Percentiles rank a stretch among this genome's conserved stretches.
Conservation (phyloP, 2,888 invertebrate genomes). For the Caenorhabditis sp. region DNA sequence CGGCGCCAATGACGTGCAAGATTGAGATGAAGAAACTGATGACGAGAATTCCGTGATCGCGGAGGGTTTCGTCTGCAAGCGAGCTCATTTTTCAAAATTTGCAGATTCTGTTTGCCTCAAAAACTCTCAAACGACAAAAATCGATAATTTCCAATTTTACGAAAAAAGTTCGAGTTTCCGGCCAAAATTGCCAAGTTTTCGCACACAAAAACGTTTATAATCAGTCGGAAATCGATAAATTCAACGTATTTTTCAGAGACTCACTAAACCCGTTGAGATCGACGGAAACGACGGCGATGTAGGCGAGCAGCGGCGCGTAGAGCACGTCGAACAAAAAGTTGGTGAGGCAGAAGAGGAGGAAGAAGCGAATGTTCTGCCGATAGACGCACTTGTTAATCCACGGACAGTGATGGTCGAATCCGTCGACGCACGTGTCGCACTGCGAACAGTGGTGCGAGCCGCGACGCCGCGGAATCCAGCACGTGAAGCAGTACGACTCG, state of each 20-base stretch:
- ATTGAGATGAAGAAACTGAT: conserved; percentile 48
- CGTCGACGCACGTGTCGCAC: conserved; percentile 67
- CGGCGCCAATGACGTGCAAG: conserved; percentile 54
- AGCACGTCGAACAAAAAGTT: conserved; percentile 46
- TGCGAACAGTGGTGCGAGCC: conserved; percentile 66
- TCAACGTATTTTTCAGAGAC: no score
- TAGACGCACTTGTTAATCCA: conserved; percentile 68
- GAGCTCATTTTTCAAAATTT: no score
- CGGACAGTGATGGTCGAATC: conserved; percentile 70
- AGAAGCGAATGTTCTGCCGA: conserved; percentile 58
- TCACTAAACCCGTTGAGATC: conserved; percentile 58
- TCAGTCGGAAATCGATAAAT: no score
- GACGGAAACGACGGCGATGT: no score
- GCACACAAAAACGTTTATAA: no score
- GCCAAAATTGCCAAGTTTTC: no score
- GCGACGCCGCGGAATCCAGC: conserved; percentile 54
- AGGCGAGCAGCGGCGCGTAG: conserved; percentile 32
- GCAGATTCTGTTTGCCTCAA: no score
- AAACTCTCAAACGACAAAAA: no score
- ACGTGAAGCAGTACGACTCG: conserved; percentile 49
- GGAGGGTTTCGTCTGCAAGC: conserved; percentile 42
- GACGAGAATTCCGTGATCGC: conserved; percentile 43
- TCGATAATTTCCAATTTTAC: no score
- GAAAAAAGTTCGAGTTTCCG: no score
- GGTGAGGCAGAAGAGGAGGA: conserved; percentile 61